Evolutionary conservation across 2,113 vertebrate species (phyloP).

Genomic region (Nothoprocta perdicaria): DNA sequence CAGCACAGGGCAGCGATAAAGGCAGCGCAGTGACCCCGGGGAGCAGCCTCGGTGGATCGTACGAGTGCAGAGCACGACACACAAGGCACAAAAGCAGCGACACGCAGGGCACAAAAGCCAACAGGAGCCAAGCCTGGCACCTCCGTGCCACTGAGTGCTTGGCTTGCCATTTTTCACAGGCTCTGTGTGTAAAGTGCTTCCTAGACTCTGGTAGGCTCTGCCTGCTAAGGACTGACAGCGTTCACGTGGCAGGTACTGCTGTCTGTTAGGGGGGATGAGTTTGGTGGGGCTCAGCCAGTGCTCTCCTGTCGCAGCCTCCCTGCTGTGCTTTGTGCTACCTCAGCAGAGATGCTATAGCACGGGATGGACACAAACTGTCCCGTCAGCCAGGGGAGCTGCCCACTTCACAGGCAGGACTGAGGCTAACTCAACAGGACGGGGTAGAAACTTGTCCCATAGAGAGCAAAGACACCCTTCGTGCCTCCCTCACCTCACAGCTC

Average conservation of each 20-base stretch:
- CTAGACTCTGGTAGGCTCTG: neutral
- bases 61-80: neutral
- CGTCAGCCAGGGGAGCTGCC: neutral
- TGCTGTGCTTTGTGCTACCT: neutral
- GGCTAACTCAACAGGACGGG: fast-evolving
- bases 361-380: neutral
- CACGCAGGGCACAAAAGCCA: neutral
- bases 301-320: neutral
- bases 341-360: neutral
- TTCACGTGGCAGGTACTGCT: neutral
- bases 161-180: neutral
- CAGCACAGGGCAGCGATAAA: neutral
- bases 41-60: neutral
- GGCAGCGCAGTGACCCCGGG: neutral
- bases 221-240: neutral
- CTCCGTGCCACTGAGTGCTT: neutral
- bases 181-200: neutral
- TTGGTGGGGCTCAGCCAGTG: neutral
- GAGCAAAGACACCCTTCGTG: neutral
- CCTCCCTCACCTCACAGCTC: neutral
- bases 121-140: neutral
- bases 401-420: fast-evolving
- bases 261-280: neutral
- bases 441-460: neutral
- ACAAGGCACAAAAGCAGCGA: neutral